Evolutionary conservation across 92 coral and sea anemone species (phyloP).

Genomic region (Actinernus sp.): DNA sequence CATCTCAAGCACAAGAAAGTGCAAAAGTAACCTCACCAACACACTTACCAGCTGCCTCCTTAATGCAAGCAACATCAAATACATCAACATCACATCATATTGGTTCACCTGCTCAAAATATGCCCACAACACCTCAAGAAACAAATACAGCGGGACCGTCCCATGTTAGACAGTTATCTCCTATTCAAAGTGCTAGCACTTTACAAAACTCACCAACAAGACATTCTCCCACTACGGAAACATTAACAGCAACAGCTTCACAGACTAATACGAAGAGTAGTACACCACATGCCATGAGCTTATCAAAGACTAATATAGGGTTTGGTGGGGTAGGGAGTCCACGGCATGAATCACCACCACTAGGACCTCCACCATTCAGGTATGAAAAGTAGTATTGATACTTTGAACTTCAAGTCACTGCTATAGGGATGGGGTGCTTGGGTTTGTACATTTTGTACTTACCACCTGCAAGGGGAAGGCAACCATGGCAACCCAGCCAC

Average conservation of each 20-base stretch:
- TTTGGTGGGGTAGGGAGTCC: constrained; percentile 79
- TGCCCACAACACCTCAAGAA: constrained; percentile 75
- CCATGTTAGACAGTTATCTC: constrained; percentile 85
- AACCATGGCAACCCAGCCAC: too few species aligned
- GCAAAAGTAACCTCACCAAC: constrained; percentile 38
- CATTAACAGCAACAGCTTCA: constrained; percentile 32
- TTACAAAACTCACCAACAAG: constrained; percentile 64
- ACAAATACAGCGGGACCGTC: constrained; percentile 63
- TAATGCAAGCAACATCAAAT: constrained; percentile 2
- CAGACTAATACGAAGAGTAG: constrained; percentile 57
- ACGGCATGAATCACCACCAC: constrained; percentile 80
- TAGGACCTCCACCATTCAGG: constrained; percentile 86
- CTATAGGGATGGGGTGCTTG: too few species aligned
- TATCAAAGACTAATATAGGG: constrained; percentile 89
- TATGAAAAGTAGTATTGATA: too few species aligned
- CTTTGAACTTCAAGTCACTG: too few species aligned
- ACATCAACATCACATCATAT: constrained; percentile 39
- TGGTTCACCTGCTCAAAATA: constrained; percentile 58
- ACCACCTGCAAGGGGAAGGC: too few species aligned
- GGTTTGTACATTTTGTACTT: too few species aligned
- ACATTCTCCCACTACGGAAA: constrained; percentile 44
- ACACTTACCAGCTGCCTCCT: constrained; percentile 23
- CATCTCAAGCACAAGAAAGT: constrained; percentile 59
- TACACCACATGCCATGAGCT: constrained; percentile 70
- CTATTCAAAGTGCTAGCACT: constrained; percentile 79